Conservation (phyloP, 2,888 invertebrate species). For the Minunthozetes semirufus region DNA sequence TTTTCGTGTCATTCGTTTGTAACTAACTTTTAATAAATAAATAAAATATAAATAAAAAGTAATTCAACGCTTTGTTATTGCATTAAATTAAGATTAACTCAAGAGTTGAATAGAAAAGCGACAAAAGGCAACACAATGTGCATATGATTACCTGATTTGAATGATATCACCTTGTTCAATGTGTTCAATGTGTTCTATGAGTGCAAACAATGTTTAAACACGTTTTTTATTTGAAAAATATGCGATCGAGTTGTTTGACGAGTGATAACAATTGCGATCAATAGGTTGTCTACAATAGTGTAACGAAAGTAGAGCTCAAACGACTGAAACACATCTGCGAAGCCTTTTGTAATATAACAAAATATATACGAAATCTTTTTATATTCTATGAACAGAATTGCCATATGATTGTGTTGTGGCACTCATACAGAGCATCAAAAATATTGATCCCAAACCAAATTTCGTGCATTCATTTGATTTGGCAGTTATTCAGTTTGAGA, state of each 20-base stretch:
- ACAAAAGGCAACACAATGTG: background rate
- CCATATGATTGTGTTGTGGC: slow-evolving; percentile 11
- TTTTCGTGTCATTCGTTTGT: background rate
- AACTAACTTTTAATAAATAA: background rate
- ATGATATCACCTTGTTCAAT: background rate
- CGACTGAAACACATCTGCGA: slow-evolving; percentile 21
- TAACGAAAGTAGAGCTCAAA: slow-evolving; percentile 18
- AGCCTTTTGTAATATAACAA: slow-evolving; percentile 23
- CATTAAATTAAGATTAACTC: too few species aligned
- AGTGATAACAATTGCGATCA: background rate
- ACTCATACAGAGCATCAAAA: slow-evolving; percentile 11
- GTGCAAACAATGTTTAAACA: background rate
- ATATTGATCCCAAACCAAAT: slow-evolving; percentile 12
- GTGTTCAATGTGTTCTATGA: too few species aligned
- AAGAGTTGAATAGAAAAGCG: background rate
- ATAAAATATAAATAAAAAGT: too few species aligned
- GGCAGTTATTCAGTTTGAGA: background rate
- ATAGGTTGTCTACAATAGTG: background rate
- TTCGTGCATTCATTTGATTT: slow-evolving; percentile 25
- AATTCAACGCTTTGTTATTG: too few species aligned
- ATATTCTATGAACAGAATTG: background rate
- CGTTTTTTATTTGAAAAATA: slow-evolving; percentile 11
- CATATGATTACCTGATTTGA: slow-evolving; percentile 11
- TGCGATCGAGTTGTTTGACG: background rate
- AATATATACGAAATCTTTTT: slow-evolving; percentile 20